A percentile compares a stretch with the other conserved stretches of the same genome.
phyloP scores from a whole-genome alignment of 2,113 vertebrate species.

The Gulo gulo region DNA sequence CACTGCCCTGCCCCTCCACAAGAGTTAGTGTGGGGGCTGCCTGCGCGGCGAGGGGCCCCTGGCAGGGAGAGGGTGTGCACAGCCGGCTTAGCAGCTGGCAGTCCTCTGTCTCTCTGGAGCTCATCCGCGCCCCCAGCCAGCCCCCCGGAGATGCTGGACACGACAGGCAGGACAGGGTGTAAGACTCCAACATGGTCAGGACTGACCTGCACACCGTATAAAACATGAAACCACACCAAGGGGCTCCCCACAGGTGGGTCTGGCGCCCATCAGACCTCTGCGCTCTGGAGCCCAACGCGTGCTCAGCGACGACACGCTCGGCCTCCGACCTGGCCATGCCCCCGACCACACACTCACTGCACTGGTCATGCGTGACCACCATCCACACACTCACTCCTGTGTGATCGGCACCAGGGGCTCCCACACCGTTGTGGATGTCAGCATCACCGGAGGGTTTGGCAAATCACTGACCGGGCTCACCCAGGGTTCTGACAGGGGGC shows the following conservation, averaged over 20 bases:
- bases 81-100: neutral
- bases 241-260: too few species aligned
- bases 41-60: neutral
- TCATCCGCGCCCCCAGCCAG: neutral
- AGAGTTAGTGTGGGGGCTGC: neutral
- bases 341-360: too few species aligned
- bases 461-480: neutral
- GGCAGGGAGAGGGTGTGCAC: neutral
- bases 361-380: accelerated
- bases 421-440: neutral
- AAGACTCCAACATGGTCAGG: neutral
- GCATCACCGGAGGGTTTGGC: neutral
- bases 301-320: neutral
- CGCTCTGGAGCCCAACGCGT: too few species aligned
- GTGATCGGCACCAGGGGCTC: neutral
- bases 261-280: neutral
- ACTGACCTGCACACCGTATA: neutral
- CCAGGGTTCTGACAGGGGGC: neutral
- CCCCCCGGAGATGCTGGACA: neutral
- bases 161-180: neutral
- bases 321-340: accelerated
- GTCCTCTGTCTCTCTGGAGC: neutral
- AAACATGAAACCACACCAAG: too few species aligned
- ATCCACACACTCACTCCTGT: too few species aligned
- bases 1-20: accelerated